phyloP scores from a whole-genome alignment of 2,888 invertebrate genomes.

The Rhorus exstirpatorius region DNA sequence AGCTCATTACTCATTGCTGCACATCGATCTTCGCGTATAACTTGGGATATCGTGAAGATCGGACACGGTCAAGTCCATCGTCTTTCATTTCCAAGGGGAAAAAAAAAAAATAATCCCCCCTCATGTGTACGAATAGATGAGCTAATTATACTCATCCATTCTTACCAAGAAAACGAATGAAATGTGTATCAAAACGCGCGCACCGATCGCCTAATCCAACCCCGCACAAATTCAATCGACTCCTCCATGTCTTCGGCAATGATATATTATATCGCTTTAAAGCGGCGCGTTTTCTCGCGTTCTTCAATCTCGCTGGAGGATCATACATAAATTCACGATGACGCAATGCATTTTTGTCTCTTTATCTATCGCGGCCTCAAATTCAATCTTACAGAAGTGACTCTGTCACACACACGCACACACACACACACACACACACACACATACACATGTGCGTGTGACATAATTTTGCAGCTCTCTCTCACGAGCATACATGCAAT shows the following conservation, averaged over 20 bases:
- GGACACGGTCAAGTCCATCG: slow-evolving; percentile 25
- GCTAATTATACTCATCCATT: slow-evolving; percentile 10
- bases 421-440: too few relatives aligned
- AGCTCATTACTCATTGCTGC: slow-evolving; percentile 23
- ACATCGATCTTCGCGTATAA: not conserved
- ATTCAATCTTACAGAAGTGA: too few relatives aligned
- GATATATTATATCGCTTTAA: slow-evolving; percentile 57
- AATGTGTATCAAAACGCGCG: not conserved
- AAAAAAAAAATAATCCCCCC: not conserved
- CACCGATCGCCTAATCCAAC: slow-evolving; percentile 37
- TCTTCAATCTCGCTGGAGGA: slow-evolving; percentile 58
- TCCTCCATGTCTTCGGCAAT: slow-evolving; percentile 45
- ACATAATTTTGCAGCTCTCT: slow-evolving; percentile 60
- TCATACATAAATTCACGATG: slow-evolving; percentile 56
- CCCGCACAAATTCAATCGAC: slow-evolving; percentile 54
- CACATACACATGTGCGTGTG: slow-evolving; percentile 47
- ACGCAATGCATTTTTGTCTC: slow-evolving; percentile 57
- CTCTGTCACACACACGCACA: too few relatives aligned
- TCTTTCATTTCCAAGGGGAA: slow-evolving; percentile 45
- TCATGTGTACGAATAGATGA: not conserved
- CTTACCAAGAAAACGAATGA: not conserved
- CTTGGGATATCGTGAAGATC: slow-evolving; percentile 32
- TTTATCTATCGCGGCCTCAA: slow-evolving; percentile 50
- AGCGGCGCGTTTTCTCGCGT: slow-evolving; percentile 50
- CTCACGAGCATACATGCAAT: slow-evolving; percentile 56